These are phyloP conservation scores for Mustelus asterias DNA, from an alignment of 2,113 vertebrate genomes.

Conservation along the genomic window DNA sequence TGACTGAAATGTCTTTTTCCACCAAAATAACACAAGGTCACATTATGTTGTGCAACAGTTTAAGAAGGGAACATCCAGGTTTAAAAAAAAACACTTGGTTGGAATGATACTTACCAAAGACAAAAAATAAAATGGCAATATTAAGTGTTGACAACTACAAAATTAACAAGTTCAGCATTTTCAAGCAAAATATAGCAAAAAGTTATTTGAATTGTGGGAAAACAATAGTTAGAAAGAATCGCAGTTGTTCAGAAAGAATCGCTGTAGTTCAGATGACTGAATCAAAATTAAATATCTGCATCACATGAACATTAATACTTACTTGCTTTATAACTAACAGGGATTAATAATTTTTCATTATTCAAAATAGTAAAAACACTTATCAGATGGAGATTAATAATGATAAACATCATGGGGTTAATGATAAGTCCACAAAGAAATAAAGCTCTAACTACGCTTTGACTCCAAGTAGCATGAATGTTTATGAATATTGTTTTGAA, in stretches of 20 bases:
- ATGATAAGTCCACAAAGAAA: neutral
- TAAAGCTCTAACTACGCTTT: neutral
- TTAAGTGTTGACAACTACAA: neutral
- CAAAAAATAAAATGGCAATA: neutral
- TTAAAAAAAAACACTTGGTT: neutral
- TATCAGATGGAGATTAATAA: neutral
- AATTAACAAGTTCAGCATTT: neutral
- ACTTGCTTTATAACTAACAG: neutral
- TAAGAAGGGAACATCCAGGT: neutral
- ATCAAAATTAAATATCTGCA: neutral
- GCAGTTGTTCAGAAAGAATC: neutral
- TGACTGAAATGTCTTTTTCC: neutral
- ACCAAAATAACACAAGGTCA: neutral
- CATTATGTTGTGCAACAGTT: neutral
- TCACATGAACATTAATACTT: neutral
- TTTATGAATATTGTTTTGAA: neutral
- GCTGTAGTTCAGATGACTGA: slow-evolving; percentile 35
- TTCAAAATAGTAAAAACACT: neutral
- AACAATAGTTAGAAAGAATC: neutral
- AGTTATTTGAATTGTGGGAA: neutral
- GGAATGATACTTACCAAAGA: neutral
- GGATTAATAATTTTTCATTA: neutral
- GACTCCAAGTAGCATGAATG: neutral
- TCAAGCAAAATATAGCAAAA: neutral
- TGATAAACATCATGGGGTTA: neutral